A percentile compares a stretch with the other conserved stretches of the same genome.
These are phyloP conservation scores for Ophion ellenae DNA, from an alignment of 2,888 invertebrate genomes.

Conservation along the genomic window DNA sequence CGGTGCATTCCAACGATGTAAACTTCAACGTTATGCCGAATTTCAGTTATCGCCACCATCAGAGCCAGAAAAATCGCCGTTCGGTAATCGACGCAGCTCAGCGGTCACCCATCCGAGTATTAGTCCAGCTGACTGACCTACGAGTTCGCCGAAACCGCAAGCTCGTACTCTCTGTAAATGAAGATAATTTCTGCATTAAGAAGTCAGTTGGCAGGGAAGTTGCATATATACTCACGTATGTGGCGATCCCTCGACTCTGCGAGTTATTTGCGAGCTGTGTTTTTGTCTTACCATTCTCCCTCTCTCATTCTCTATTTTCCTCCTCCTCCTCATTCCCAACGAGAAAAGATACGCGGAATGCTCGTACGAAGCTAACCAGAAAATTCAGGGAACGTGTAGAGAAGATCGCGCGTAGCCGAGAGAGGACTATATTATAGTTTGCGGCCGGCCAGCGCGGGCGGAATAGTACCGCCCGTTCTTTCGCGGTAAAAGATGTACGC, in stretches of 20 bases:
- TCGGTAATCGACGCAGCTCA: too few relatives aligned
- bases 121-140: too few relatives aligned
- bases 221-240: background rate
- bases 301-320: background rate
- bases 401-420: background rate
- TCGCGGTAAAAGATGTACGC: slow-evolving; percentile 49
- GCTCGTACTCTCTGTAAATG: too few relatives aligned
- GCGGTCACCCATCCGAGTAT: too few relatives aligned
- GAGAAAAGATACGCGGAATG: slow-evolving; percentile 12
- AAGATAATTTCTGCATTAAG: too few relatives aligned
- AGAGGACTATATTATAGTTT: slow-evolving; percentile 31
- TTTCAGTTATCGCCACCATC: too few relatives aligned
- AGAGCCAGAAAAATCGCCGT: too few relatives aligned
- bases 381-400: slow-evolving; percentile 22
- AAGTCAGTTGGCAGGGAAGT: too few relatives aligned
- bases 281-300: slow-evolving; percentile 9
- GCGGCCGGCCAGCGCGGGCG: slow-evolving; percentile 38
- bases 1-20: too few relatives aligned
- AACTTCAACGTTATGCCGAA: too few relatives aligned
- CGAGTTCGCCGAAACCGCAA: too few relatives aligned
- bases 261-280: slow-evolving; percentile 49
- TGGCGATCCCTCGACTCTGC: slow-evolving; percentile 52
- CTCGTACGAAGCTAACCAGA: slow-evolving; percentile 30
- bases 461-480: slow-evolving; percentile 34
- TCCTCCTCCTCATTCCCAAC: slow-evolving; percentile 6